Percentiles rank a stretch among this genome's conserved stretches.
Evolutionary conservation across 2,113 vertebrate species (phyloP).

Genomic region (Arenaria interpres): DNA sequence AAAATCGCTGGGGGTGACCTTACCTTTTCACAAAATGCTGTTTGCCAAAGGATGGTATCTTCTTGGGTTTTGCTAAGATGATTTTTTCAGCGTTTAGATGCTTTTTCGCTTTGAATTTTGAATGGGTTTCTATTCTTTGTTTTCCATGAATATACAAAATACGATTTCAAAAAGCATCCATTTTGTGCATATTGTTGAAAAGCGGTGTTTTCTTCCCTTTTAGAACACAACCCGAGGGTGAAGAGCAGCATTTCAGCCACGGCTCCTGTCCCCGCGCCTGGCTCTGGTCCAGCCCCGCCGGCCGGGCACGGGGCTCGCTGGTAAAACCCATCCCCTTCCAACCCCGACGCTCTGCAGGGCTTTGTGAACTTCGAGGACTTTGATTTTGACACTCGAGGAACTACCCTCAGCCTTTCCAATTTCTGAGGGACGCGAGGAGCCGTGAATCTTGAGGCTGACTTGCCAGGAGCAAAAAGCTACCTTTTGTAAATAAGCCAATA

Average conservation of each 20-base stretch:
- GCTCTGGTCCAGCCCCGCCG: neutral
- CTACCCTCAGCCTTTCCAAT: neutral
- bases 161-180: neutral
- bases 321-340: neutral
- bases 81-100: neutral
- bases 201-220: accelerated
- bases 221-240: neutral
- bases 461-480: constrained; percentile 58
- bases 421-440: neutral
- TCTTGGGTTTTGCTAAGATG: neutral
- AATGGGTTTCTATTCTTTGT: neutral
- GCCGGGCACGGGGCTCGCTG: neutral
- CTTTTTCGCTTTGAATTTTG: neutral
- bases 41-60: neutral
- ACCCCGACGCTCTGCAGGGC: neutral
- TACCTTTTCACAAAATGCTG: neutral
- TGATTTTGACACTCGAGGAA: neutral
- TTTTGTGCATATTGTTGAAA: neutral
- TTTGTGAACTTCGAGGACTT: neutral
- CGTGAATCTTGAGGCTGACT: constrained; percentile 59
- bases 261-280: neutral
- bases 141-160: accelerated
- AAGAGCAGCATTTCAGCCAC: neutral
- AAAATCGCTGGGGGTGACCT: neutral
- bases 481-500: constrained; percentile 75